phyloP scores from a whole-genome alignment of 2,888 invertebrate genomes.

The Petrophora chlorosata region DNA sequence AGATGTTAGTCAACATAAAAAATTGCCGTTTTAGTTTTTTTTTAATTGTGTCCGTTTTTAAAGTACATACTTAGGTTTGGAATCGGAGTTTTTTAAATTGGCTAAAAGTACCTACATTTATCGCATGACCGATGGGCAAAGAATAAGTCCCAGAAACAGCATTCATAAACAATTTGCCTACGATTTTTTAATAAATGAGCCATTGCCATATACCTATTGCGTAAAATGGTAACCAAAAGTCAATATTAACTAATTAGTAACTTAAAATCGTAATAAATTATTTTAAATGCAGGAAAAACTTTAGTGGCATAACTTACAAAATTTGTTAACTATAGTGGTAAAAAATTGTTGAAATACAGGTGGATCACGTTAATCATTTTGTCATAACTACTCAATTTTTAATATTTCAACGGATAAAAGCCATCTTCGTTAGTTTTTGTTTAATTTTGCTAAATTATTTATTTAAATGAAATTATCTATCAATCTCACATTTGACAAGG shows the following conservation, averaged over 20 bases:
- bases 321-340: too few relatives aligned
- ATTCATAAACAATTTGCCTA: neutral
- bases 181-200: neutral
- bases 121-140: neutral
- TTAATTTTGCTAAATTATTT: neutral
- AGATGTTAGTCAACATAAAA: too few relatives aligned
- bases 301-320: too few relatives aligned
- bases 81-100: too few relatives aligned
- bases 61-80: too few relatives aligned
- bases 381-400: neutral
- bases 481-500: constrained; percentile 15
- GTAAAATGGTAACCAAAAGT: neutral
- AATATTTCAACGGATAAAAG: neutral
- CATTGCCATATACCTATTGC: neutral
- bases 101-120: neutral
- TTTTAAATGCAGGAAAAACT: neutral
- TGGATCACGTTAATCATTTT: constrained; percentile 5
- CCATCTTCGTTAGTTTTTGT: neutral
- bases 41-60: too few relatives aligned
- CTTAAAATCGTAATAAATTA: neutral
- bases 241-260: neutral
- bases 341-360: constrained; percentile 1
- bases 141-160: neutral
- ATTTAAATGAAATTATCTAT: neutral
- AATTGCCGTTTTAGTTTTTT: too few relatives aligned